These are phyloP conservation scores for Episyrphus balteatus DNA, from an alignment of 1,140 invertebrate genomes.

Conservation along the genomic window DNA sequence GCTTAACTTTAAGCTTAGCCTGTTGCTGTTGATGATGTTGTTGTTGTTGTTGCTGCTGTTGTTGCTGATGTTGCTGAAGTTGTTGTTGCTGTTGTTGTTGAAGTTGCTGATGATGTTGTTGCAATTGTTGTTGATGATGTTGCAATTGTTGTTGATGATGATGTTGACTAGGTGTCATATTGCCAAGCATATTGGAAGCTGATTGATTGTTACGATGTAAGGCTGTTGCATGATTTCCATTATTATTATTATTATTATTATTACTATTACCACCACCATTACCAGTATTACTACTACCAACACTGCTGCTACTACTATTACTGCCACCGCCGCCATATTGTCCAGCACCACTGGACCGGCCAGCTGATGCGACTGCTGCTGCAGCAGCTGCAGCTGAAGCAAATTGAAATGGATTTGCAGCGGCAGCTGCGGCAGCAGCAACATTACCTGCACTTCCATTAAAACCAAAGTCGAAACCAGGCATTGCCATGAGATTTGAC, in stretches of 20 bases:
- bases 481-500: slow-evolving; percentile 1
- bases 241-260: background rate
- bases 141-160: background rate
- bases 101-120: background rate
- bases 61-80: slow-evolving; percentile 11
- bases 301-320: background rate
- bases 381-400: slow-evolving; percentile 10
- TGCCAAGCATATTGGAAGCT: background rate
- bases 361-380: slow-evolving; percentile 26
- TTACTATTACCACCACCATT: no score
- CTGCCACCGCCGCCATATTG: slow-evolving; percentile 13
- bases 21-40: slow-evolving; percentile 38
- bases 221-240: background rate
- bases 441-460: background rate
- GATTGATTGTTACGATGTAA: no score
- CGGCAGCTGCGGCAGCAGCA: background rate
- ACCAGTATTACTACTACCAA: no score
- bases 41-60: slow-evolving; percentile 3
- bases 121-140: no score
- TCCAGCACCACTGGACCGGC: slow-evolving; percentile 39
- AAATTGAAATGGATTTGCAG: slow-evolving; percentile 10
- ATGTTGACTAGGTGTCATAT: background rate
- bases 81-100: slow-evolving; percentile 10
- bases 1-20: slow-evolving; percentile 33
- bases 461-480: background rate